Evolutionary conservation across 2,797 vertebrate species (phyloP).

Genomic region (Glossophaga mutica): DNA sequence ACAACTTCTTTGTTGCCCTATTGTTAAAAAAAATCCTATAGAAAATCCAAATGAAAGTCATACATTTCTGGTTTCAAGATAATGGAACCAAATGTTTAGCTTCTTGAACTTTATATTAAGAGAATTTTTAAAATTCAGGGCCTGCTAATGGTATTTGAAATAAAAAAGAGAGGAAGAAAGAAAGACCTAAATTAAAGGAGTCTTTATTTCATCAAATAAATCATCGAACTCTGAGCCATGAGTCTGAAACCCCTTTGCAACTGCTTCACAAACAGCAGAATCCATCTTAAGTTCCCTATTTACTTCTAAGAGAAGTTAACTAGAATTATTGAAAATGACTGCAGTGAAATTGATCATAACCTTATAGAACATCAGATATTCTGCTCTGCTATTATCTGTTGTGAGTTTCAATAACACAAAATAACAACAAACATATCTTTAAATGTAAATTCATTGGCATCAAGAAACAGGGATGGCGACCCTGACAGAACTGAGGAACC

Average conservation of each 20-base stretch:
- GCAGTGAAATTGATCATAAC: not conserved
- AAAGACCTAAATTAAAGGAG: not conserved
- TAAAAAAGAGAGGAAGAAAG: not conserved
- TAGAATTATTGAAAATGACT: not conserved
- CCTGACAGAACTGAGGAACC: not conserved
- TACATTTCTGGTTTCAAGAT: conserved; percentile 28
- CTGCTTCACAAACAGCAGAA: not conserved
- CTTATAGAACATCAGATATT: not conserved
- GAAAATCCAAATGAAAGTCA: conserved; percentile 59
- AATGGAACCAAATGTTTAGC: conserved; percentile 34
- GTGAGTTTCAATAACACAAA: not conserved
- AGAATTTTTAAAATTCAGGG: conserved; percentile 21
- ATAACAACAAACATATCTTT: not conserved
- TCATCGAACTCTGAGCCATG: not conserved
- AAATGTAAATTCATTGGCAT: not conserved
- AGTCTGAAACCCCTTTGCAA: not conserved
- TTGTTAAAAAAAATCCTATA: conserved; percentile 23
- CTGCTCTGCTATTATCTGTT: not conserved
- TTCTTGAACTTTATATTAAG: conserved; percentile 41
- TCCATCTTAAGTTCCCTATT: not conserved
- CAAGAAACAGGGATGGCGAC: not conserved
- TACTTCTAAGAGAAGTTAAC: not conserved
- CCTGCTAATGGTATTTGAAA: conserved; percentile 3
- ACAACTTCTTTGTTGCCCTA: conserved; percentile 41
- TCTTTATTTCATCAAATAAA: not conserved